Percentiles rank a stretch among this genome's conserved stretches.
Evolutionary conservation across 2,888 invertebrate species (phyloP).

Genomic region (Gastrophysa polygoni): DNA sequence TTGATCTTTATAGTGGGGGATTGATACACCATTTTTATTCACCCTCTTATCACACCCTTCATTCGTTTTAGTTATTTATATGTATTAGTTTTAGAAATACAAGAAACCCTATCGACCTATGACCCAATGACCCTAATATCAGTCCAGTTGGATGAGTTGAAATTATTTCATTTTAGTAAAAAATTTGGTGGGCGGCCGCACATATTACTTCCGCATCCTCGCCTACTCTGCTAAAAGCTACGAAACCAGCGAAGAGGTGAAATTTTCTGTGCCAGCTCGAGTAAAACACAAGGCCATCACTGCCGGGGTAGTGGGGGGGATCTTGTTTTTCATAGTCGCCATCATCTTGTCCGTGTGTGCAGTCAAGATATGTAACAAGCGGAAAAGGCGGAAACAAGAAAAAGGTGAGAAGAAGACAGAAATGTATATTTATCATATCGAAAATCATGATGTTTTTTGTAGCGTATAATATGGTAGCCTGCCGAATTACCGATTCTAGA

Average conservation of each 20-base stretch:
- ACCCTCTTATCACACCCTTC: too few species aligned
- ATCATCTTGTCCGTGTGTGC: constrained; percentile 97
- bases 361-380: constrained; percentile 97
- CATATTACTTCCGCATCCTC: constrained; percentile 90
- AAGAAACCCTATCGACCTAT: too few species aligned
- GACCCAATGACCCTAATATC: background rate
- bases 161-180: constrained; percentile 68
- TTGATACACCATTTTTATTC: too few species aligned
- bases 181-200: constrained; percentile 88
- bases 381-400: constrained; percentile 95
- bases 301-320: constrained; percentile 95
- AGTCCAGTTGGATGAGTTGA: background rate
- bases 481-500: constrained; percentile 92
- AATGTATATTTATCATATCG: too few species aligned
- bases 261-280: constrained; percentile 86
- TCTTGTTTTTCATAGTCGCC: constrained; percentile 96
- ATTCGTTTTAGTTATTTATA: too few species aligned
- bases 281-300: constrained; percentile 96
- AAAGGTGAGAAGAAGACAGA: constrained; percentile 72
- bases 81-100: too few species aligned
- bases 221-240: constrained; percentile 87
- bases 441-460: too few species aligned
- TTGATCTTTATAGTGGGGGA: too few species aligned
- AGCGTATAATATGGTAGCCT: constrained; percentile 99
- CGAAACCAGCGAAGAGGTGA: constrained; percentile 86